These are phyloP conservation scores for Microcebus ravelobensis DNA, from an alignment of 2,113 vertebrate species.

Conservation along the genomic window DNA sequence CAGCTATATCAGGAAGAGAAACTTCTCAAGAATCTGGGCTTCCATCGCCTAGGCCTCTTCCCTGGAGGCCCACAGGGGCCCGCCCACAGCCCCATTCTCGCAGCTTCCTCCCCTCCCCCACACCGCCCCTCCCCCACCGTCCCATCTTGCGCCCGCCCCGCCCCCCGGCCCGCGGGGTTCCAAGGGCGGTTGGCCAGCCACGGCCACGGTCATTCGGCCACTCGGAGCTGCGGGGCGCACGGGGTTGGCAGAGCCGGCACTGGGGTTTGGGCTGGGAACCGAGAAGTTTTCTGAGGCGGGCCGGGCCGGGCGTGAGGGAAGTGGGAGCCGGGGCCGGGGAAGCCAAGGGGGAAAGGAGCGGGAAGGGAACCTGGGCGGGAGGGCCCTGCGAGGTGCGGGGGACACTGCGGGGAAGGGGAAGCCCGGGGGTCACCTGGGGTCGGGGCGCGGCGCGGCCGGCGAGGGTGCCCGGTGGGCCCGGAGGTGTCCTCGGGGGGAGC, in stretches of 20 bases:
- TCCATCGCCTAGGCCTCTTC: not conserved
- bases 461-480: not conserved
- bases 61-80: not conserved
- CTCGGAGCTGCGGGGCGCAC: conserved; percentile 39
- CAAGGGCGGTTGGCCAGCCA: conserved; percentile 68
- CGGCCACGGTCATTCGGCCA: conserved; percentile 42
- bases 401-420: not conserved
- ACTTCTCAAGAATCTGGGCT: not conserved
- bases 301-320: not conserved
- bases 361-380: not conserved
- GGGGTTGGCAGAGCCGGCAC: not conserved
- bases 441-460: not conserved
- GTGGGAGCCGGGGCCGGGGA: not conserved
- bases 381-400: not conserved
- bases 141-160: not conserved
- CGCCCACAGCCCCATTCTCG: not conserved
- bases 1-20: not conserved
- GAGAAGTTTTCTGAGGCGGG: conserved; percentile 34
- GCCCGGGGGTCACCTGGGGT: not conserved
- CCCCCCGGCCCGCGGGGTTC: conserved; percentile 58
- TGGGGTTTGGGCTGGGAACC: conserved; percentile 11
- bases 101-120: not conserved
- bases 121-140: not conserved
- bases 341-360: not conserved
- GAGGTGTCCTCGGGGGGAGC: not conserved